These are phyloP conservation scores for Drosophila persimilis DNA, from an alignment of 1,140 invertebrate genomes.

Conservation along the genomic window DNA sequence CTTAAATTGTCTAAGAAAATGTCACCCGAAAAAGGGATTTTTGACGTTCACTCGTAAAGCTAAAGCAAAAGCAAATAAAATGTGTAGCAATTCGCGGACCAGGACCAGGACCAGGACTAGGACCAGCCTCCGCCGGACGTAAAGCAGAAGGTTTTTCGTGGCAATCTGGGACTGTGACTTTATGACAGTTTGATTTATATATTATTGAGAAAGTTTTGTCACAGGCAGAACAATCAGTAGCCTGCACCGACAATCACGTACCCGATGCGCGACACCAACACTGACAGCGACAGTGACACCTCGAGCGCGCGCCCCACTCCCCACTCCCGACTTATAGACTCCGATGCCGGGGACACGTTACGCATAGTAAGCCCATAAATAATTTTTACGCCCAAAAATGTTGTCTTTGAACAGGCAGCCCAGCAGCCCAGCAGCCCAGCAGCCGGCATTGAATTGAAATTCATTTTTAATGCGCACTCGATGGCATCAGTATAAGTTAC, in stretches of 20 bases:
- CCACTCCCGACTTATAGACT: slow-evolving; percentile 9
- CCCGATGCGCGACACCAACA: slow-evolving; percentile 6
- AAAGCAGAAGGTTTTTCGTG: not conserved
- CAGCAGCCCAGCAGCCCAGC: slow-evolving; percentile 12
- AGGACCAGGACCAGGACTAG: not conserved
- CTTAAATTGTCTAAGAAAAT: slow-evolving; percentile 71
- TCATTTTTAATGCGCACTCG: slow-evolving; percentile 64
- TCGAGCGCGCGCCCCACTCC: not conserved
- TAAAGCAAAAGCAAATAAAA: slow-evolving; percentile 42
- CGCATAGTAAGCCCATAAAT: slow-evolving; percentile 66
- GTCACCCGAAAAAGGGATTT: slow-evolving; percentile 37
- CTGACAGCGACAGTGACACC: slow-evolving; percentile 34
- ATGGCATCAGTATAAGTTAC: slow-evolving; percentile 19
- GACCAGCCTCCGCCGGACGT: not conserved
- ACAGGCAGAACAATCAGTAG: slow-evolving; percentile 61
- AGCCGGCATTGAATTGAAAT: slow-evolving; percentile 60
- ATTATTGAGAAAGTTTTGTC: slow-evolving; percentile 81
- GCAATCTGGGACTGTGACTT: slow-evolving; percentile 68
- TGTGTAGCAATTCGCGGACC: slow-evolving; percentile 13
- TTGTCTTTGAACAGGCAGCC: slow-evolving; percentile 32
- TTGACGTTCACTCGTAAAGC: slow-evolving; percentile 24
- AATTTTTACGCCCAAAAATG: slow-evolving; percentile 60
- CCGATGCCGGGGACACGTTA: slow-evolving; percentile 27
- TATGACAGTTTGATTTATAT: slow-evolving; percentile 82
- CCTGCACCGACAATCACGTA: slow-evolving; percentile 63